Evolutionary conservation across 1,140 invertebrate genomes (phyloP), one percentile per base, ranked within the genome.

Genomic region (Brachionus plicatilis): DNA sequence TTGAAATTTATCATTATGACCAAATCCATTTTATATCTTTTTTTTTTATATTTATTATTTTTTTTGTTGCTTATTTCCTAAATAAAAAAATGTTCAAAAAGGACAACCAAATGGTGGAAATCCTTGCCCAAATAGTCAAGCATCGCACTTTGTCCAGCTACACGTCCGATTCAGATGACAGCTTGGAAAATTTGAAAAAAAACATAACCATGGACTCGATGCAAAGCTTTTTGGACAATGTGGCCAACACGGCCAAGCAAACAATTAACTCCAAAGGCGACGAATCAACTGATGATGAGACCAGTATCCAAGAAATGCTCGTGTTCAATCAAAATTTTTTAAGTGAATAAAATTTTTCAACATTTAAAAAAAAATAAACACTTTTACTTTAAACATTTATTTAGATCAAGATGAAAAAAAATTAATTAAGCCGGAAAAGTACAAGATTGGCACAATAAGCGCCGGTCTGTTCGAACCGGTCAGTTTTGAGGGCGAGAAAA

Each of bases 211-310:
- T 65, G 20, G 79, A 82, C 27, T 65, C 53, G 9, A 82, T 82
- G 79, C 79, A 68, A 82, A 43, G 43, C 27, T 82, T 65, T 68
- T 45, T 82, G 53, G 79, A 82, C 33, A 82, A 65, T 65, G 53
- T 82, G 17, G 50, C 27, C 53, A 65, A 68, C 6, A 41, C 37
- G n/a, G 79, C 79, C 41, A 45, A 43, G 33, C 33, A 82, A 20
- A 45, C 79, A 45, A 37, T 82, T 27, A 37, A 80, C 11, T 56
- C 76, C 3, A 72, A 72, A 43, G 43, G n/a, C 7, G 72, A 76
- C 12, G 24, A 76, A 12, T 43, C 12, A 68, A 60, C 33, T 60
- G 65, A 82, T 12, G 79, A 82, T 43, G 79, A 82, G 79, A 82
- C 53, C 0, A 82, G 79, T 47, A 82, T 82, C 43, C 50, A 82